These are phyloP conservation scores for Trididemnum miniatum DNA, from an alignment of 23 tunicate genomes.

Conservation along the genomic window DNA sequence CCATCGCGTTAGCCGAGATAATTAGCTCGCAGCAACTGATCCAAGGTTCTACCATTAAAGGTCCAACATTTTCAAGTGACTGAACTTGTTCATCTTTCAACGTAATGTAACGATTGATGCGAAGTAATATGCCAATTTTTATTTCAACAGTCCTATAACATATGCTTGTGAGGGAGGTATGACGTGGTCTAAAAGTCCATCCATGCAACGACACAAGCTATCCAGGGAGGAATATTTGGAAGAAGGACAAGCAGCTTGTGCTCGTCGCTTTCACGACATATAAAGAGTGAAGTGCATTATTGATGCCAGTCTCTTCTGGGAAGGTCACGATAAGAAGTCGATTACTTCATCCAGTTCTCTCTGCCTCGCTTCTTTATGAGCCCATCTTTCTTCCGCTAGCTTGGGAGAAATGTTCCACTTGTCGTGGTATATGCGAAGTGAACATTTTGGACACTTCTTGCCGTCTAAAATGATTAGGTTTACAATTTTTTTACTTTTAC, in stretches of 20 bases:
- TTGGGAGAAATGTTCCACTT: slow-evolving; percentile 89
- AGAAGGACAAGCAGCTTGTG: slow-evolving; percentile 86
- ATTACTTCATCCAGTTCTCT: slow-evolving; percentile 91
- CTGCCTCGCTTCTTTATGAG: slow-evolving; percentile 85
- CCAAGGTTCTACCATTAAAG: too few relatives aligned
- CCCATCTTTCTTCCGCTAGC: slow-evolving; percentile 92
- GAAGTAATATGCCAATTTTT: background rate
- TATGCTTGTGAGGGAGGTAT: slow-evolving; percentile 87
- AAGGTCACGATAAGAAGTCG: slow-evolving; percentile 73
- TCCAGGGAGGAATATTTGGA: slow-evolving; percentile 73
- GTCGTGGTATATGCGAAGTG: slow-evolving; percentile 78
- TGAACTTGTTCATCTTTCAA: background rate
- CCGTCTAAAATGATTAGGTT: too few relatives aligned
- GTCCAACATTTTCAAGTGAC: too few relatives aligned
- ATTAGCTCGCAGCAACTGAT: too few relatives aligned
- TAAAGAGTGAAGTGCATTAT: slow-evolving; percentile 35
- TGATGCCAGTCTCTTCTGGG: background rate
- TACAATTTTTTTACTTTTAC: too few relatives aligned
- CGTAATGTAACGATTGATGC: too few relatives aligned
- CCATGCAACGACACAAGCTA: slow-evolving; percentile 50
- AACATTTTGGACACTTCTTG: slow-evolving; percentile 82
- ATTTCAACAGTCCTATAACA: slow-evolving; percentile 66
- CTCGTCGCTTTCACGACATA: slow-evolving; percentile 63
- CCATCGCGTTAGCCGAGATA: too few relatives aligned
- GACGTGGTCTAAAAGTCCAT: slow-evolving; percentile 52